Base-by-base conservation (phyloP, 2,797 vertebrate genomes). In the Sebastes dallii region DNA sequence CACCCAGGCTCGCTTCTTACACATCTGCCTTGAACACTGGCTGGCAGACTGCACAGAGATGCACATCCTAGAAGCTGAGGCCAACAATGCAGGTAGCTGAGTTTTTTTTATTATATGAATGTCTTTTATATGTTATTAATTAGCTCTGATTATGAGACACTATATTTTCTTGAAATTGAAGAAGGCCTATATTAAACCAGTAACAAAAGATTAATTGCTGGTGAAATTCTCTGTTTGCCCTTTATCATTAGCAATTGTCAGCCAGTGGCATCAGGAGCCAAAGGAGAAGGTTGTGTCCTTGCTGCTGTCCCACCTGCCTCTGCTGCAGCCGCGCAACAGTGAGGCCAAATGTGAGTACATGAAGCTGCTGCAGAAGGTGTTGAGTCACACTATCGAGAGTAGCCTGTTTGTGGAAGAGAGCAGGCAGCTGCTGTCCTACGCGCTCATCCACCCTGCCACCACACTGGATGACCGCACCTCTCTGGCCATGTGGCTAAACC, bases 361-460 rank as follows among this genome's bases (percentile, higher is more conserved):
- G 98, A 97, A 97, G 91, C 95, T 98, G 77, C 95, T 99, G 85
- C 98, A 98, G 94, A 97, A 98, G 87, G 97, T 99, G 81, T 94
- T 99, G 93, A 97, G 97, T 80, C 96, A 98, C 94, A 97, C 97
- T 24, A 99, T 98, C 3, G 98, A 99, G 94, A 97, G 97, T 94
- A 99, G 97, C 87, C 93, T 97, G 84, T 99, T 98, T 89, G 97
- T 99, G 20, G 98, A 99, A 91, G 98, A 99, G 94, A 98, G 97
- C 92, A 95, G 98, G 66, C 98, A 99, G 94, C 95, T 99, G 85
- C 96, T 99, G 6, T 99, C 98, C 80, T 99, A 99, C 1, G 98
- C 98, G n/a, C 98, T 99, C 88, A 99, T 99, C 91, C 98, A 98
- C 88, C 98, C 98, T 0, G 98, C 98, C 88, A 99, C 98, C 93